Evolutionary conservation across 2,888 invertebrate species (phyloP), one percentile per base, ranked within the genome.

Genomic region (Trachelus stipa): DNA sequence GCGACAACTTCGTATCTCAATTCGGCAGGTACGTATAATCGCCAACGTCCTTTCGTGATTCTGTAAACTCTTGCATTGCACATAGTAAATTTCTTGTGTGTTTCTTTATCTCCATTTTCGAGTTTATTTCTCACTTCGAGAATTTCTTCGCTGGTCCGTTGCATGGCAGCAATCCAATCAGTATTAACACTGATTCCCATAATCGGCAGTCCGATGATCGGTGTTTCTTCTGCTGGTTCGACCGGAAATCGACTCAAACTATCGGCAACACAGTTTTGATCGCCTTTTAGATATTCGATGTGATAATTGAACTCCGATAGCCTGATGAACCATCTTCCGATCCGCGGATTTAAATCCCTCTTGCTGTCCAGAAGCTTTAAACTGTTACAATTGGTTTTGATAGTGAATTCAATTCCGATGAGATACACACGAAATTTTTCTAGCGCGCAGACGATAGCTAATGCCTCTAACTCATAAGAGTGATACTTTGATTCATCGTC

Each of bases 381-480:
- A 34, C 76, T 73, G 35, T 81, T 81, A 40, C 82, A 83, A 34
- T 82, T 80, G 2, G 83, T 83, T 4, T 75, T 77, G 6, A 84
- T 77, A 3, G 73, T 77, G n/a, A 83, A 83, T 31, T 80, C 75
- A 12, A 84, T 79, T 1, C 81, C 80, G 30, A 83, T 56, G 4
- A 83, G 23, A 35, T 82, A 83, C 0, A 82, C 80, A 0, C 83
- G 74, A 75, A 81, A 82, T 34, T 75, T 68, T 30, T 80, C 75
- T 9, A 84, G 40, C 0, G 81, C 81, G 4, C 76, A 69, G 0
- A 83, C 79, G 12, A 84, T 81, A 12, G 81, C 79, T 12, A 33
- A 75, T 35, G 78, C 79, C 34, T 83, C 82, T 34, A 83, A 56
- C 30, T 84, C 81, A 56, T 81, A 81, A 0, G 80, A 81, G 35